Evolutionary conservation across 2,113 vertebrate species (phyloP).

Genomic region (Indri indri): DNA sequence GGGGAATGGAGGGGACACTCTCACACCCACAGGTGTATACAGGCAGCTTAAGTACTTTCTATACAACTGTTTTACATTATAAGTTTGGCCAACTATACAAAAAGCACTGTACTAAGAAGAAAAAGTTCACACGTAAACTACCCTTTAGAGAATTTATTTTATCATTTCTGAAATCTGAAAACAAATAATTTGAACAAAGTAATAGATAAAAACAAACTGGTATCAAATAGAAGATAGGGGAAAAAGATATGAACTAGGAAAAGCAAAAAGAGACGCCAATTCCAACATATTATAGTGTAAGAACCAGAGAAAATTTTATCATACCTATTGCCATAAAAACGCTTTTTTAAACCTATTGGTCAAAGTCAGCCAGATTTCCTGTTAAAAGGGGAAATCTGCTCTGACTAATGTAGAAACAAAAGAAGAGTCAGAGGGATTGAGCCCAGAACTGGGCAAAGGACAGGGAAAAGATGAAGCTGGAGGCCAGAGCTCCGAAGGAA

Average conservation of each 20-base stretch:
- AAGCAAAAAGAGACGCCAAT: background rate
- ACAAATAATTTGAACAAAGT: background rate
- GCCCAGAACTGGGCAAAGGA: background rate
- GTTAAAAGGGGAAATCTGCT: background rate
- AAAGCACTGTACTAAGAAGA: background rate
- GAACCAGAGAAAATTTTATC: background rate
- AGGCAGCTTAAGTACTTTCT: background rate
- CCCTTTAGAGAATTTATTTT: background rate
- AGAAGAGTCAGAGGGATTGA: background rate
- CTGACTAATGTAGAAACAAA: background rate
- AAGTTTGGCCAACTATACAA: background rate
- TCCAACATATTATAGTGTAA: background rate
- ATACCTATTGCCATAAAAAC: background rate
- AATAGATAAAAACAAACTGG: background rate
- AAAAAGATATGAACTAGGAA: background rate
- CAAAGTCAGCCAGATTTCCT: background rate
- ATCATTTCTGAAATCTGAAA: slow-evolving; percentile 25
- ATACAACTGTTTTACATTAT: background rate
- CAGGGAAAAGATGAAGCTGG: background rate
- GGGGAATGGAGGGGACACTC: too few relatives aligned
- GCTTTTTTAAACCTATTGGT: background rate
- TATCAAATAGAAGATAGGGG: background rate
- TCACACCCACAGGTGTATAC: background rate
- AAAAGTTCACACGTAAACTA: background rate
- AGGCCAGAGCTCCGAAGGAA: background rate